Base-by-base conservation (phyloP, 1,140 invertebrate species). In the Cheumatopsyche charites region DNA sequence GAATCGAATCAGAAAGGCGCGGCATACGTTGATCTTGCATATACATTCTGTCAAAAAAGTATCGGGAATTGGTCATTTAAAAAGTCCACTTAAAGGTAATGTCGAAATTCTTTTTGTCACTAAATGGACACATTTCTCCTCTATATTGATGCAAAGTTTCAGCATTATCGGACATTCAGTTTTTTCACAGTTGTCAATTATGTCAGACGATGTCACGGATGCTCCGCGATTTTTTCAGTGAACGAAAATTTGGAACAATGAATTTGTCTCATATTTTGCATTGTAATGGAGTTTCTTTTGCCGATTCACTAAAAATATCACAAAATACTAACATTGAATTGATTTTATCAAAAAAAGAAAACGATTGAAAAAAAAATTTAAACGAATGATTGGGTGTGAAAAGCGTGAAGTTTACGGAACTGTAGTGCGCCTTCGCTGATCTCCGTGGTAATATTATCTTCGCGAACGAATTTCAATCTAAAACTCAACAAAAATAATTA, bases 201-300 rank as follows among this genome's bases (percentile, higher is more conserved):
- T 6, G 25, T 25, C 11, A 25, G 61, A 25, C 21, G 13, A 62
- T 26, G 36, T 67, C 23, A 36, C 9, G 45, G 67, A 42, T 67
- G 62, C 58, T 73, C 62, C 68, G 49, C 71, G 65, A 75, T 75
- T 77, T 77, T 76, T 70, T 55, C 19, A 47, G 75, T 77, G 69
- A 21, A 71, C 70, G 61, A 73, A 73, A 73, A 70, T 72, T 67
- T 73, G 58, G 65, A 77, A 77, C 72, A 77, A 77, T 74, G 73
- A 77, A 58, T 73, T 73, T 73, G 67, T 69, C 52, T 73, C 47
- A 77, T 73, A 77, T 77, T 76, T 75, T 77, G 67, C 67, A 45
- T 75, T 70, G 36, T 12, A 62, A 70, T 61, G n/a, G 52, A 17
- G 58, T 55, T 58, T 61, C 76, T 63, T 25, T 70, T 55, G 72